These are phyloP conservation scores for Unio pictorum DNA, from an alignment of 2,888 invertebrate genomes.

Conservation along the genomic window DNA sequence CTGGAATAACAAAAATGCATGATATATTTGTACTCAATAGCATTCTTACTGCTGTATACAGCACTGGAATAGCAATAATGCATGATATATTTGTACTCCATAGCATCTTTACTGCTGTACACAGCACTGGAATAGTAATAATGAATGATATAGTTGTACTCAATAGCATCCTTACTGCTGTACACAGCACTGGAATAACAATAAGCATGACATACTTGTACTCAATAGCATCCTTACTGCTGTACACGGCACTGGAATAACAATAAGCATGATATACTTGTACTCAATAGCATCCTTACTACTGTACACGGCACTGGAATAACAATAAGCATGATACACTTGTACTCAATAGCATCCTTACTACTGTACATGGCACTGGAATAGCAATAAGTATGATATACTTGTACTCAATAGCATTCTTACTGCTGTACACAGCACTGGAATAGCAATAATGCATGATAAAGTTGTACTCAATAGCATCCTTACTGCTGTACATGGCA, in stretches of 20 bases:
- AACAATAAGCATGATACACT: too few relatives aligned
- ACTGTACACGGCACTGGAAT: too few relatives aligned
- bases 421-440: constrained; percentile 33
- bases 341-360: too few relatives aligned
- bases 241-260: constrained; percentile 32
- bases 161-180: constrained; percentile 14
- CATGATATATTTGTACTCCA: constrained; percentile 24
- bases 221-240: constrained; percentile 13
- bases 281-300: too few relatives aligned
- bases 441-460: neutral
- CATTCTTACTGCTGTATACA: too few relatives aligned
- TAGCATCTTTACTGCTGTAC: constrained; percentile 8
- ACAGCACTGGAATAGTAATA: too few relatives aligned
- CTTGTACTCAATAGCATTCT: constrained; percentile 31
- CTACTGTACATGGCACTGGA: too few relatives aligned
- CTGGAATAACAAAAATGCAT: constrained; percentile 15
- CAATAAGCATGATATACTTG: neutral
- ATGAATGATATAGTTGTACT: constrained; percentile 20
- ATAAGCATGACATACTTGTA: constrained; percentile 22
- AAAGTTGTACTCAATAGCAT: too few relatives aligned
- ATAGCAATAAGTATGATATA: too few relatives aligned
- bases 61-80: too few relatives aligned
- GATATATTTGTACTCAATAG: too few relatives aligned
- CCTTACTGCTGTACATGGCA: constrained; percentile 18
- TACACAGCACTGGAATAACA: constrained; percentile 32